phyloP scores from a whole-genome alignment of 2,888 invertebrate genomes.

The Brassicogethes aeneus region DNA sequence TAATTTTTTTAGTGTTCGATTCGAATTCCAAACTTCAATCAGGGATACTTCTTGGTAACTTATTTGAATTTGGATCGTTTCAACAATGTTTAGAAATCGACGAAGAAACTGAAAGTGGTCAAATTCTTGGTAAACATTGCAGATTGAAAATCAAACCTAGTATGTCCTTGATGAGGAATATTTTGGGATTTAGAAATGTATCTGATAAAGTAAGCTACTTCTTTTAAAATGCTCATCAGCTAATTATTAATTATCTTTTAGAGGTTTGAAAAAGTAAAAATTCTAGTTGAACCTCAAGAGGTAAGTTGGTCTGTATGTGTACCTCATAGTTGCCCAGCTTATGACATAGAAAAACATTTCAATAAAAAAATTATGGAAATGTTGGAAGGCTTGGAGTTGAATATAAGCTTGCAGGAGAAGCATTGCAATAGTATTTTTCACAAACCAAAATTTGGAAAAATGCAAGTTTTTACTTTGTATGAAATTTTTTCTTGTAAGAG shows the following conservation, averaged over 20 bases:
- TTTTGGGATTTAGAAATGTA: slow-evolving; percentile 25
- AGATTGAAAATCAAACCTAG: slow-evolving; percentile 22
- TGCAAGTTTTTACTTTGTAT: slow-evolving; percentile 14
- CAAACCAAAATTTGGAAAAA: slow-evolving; percentile 16
- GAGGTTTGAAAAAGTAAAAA: slow-evolving; percentile 22
- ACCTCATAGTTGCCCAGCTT: slow-evolving; percentile 36
- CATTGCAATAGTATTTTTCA: slow-evolving; percentile 25
- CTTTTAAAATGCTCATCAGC: background rate
- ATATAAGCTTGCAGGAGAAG: slow-evolving; percentile 22
- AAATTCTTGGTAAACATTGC: slow-evolving; percentile 39
- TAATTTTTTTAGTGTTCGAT: slow-evolving; percentile 40
- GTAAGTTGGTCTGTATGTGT: slow-evolving; percentile 37
- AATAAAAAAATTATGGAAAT: slow-evolving; percentile 24
- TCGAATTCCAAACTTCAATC: slow-evolving; percentile 42
- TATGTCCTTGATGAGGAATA: slow-evolving; percentile 17
- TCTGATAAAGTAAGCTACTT: slow-evolving; percentile 19
- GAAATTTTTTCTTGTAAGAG: slow-evolving; percentile 9
- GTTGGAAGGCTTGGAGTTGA: slow-evolving; percentile 26
- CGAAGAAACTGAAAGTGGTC: slow-evolving; percentile 18
- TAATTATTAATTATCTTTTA: slow-evolving; percentile 11
- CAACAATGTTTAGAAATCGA: slow-evolving; percentile 36
- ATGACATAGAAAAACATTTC: slow-evolving; percentile 32
- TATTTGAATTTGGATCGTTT: slow-evolving; percentile 40
- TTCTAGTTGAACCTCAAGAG: slow-evolving; percentile 20
- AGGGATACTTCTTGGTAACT: slow-evolving; percentile 40